Percentiles rank a stretch among this genome's conserved stretches.
phyloP scores from a whole-genome alignment of 2,113 vertebrate species.

The Nicator chloris region DNA sequence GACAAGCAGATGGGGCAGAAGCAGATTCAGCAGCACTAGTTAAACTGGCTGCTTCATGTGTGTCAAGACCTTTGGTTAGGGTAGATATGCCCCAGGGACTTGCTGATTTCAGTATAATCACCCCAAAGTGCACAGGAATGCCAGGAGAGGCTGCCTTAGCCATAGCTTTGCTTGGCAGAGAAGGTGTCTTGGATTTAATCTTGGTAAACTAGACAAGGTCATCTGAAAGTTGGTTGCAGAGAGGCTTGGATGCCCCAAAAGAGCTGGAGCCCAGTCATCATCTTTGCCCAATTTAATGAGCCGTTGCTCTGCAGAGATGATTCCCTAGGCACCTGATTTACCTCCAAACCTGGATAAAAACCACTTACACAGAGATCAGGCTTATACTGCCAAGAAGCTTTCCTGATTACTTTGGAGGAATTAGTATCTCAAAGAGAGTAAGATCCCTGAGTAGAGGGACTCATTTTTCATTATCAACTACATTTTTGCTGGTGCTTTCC shows the following conservation, averaged over 20 bases:
- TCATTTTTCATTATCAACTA: not conserved
- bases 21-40: not conserved
- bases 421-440: not conserved
- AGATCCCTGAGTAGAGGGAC: not conserved
- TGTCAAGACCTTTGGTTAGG: not conserved
- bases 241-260: not conserved
- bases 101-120: not conserved
- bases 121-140: not conserved
- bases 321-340: not conserved
- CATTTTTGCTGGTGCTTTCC: not conserved
- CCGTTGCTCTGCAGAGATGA: not conserved
- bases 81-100: not conserved
- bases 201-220: not conserved
- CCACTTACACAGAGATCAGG: not conserved
- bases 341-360: not conserved
- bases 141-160: not conserved
- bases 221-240: not conserved
- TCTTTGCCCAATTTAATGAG: not conserved
- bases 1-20: not conserved
- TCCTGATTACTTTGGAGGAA: not conserved
- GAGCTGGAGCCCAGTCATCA: not conserved
- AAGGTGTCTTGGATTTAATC: not conserved
- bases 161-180: not conserved
- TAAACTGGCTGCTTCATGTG: fast-evolving
- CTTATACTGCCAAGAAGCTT: not conserved